Evolutionary conservation across 1,140 invertebrate genomes (phyloP).

Genomic region (Pseudomyrmex sp.): DNA sequence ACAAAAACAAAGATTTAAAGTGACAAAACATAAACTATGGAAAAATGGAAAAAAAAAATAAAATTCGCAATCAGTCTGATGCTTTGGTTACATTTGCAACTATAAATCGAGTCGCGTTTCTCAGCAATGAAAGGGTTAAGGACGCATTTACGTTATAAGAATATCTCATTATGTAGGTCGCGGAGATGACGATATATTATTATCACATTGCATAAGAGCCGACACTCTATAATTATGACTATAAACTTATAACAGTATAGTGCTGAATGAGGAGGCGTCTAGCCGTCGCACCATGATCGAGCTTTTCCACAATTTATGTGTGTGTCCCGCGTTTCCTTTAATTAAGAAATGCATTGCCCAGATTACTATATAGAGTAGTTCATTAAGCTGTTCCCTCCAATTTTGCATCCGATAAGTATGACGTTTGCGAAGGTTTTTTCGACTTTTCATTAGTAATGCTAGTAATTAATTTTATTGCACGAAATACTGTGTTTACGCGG

Average conservation of each 20-base stretch:
- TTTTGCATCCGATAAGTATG: background rate
- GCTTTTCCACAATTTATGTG: background rate
- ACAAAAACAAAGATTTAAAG: too few relatives aligned
- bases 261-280: slow-evolving; percentile 49
- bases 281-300: slow-evolving; percentile 17
- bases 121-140: slow-evolving; percentile 37
- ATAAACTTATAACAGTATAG: slow-evolving; percentile 58
- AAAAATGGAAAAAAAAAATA: background rate
- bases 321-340: background rate
- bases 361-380: background rate
- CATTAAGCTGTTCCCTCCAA: background rate
- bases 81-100: background rate
- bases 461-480: too few relatives aligned
- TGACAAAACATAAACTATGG: too few relatives aligned
- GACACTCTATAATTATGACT: slow-evolving; percentile 53
- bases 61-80: background rate
- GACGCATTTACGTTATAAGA: slow-evolving; percentile 35
- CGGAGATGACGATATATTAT: slow-evolving; percentile 50
- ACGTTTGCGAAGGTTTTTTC: background rate
- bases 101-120: background rate
- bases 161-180: slow-evolving; percentile 44
- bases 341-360: slow-evolving; percentile 8
- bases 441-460: too few relatives aligned
- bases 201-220: slow-evolving; percentile 55
- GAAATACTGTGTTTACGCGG: background rate